Percentiles rank a stretch among this genome's conserved stretches.
Conservation (phyloP, 1,140 invertebrate genomes). For the Lycorma delicatula region DNA sequence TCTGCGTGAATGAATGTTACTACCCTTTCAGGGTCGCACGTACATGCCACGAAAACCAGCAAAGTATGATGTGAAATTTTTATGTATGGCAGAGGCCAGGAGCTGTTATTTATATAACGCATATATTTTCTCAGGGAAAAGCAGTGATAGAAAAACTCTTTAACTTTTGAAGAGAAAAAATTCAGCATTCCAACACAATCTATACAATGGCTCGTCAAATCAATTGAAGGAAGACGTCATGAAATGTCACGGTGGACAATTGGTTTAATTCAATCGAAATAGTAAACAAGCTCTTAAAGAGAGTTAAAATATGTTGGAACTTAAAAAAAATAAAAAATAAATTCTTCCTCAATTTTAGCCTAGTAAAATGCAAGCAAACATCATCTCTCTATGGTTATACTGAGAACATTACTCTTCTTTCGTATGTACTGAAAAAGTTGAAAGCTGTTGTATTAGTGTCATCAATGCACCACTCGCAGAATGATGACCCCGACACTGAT, state of each 20-base stretch:
- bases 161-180: conserved; percentile 21
- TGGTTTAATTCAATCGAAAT: conserved; percentile 37
- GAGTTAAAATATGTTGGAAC: conserved; percentile 36
- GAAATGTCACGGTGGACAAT: conserved; percentile 36
- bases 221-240: conserved; percentile 29
- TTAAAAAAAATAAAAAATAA: conserved; percentile 40
- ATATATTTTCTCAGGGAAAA: too few relatives aligned
- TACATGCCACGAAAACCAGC: conserved; percentile 41
- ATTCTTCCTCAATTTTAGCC: conserved; percentile 30
- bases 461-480: too few relatives aligned
- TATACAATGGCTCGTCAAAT: conserved; percentile 28
- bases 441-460: too few relatives aligned
- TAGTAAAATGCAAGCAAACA: conserved; percentile 1
- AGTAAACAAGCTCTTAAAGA: conserved; percentile 30
- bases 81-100: too few relatives aligned
- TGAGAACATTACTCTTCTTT: too few relatives aligned
- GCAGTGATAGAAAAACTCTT: too few relatives aligned
- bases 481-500: conserved; percentile 25
- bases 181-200: conserved; percentile 26
- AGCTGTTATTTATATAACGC: too few relatives aligned
- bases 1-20: neutral
- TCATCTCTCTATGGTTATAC: too few relatives aligned
- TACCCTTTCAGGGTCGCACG: conserved; percentile 33
- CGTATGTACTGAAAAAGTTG: too few relatives aligned
- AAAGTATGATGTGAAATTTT: conserved; percentile 34